Percentiles rank a stretch among this genome's conserved stretches.
phyloP scores from a whole-genome alignment of 2,888 invertebrate genomes.

The Orchestes rusci region DNA sequence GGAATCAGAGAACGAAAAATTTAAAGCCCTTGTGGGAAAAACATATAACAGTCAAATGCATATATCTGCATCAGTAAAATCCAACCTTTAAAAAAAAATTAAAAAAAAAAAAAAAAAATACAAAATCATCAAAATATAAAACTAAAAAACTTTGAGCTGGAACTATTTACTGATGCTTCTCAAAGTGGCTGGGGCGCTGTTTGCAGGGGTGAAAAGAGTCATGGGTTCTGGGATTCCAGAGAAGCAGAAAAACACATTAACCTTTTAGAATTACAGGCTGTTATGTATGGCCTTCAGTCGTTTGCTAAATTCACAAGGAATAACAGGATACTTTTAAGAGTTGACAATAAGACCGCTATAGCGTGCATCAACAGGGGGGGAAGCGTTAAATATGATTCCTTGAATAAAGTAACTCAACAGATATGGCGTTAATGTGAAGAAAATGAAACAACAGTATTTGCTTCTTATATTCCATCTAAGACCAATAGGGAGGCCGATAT shows the following conservation, averaged over 20 bases:
- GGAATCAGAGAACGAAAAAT: neutral
- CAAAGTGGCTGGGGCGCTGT: constrained; percentile 9
- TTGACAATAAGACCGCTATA: constrained; percentile 5
- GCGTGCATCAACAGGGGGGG: constrained; percentile 3
- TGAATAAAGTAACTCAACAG: neutral
- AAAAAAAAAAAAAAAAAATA: constrained; percentile 8
- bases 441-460: neutral
- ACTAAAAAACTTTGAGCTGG: constrained; percentile 5
- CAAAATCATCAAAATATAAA: constrained; percentile 7
- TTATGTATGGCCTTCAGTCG: constrained; percentile 11
- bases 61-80: no score
- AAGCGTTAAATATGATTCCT: neutral
- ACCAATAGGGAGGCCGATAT: neutral
- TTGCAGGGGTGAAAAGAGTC: constrained; percentile 3
- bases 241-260: constrained; percentile 12
- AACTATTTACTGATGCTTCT: constrained; percentile 17
- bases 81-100: no score
- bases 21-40: no score
- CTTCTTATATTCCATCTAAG: constrained; percentile 6
- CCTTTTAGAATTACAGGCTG: constrained; percentile 14
- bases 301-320: constrained; percentile 8
- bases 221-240: constrained; percentile 13
- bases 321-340: constrained; percentile 1
- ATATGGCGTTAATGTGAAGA: neutral
- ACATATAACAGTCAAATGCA: no score